Base-by-base conservation (phyloP, 2,113 vertebrate genomes). In the Opisthocomus hoazin region DNA sequence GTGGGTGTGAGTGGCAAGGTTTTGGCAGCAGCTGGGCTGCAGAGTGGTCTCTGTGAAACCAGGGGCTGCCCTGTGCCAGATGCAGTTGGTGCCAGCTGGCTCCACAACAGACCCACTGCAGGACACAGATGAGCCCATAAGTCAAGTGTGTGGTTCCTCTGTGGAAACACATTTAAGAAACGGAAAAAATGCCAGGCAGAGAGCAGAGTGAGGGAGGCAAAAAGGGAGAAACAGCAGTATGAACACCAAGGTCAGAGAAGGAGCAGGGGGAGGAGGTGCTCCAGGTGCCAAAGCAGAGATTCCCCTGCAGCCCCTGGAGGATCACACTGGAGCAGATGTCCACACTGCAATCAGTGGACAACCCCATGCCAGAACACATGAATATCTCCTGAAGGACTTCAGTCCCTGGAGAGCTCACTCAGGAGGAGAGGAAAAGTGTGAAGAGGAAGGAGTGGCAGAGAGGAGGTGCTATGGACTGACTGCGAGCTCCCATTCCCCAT, bases 231-330 rank as follows among this genome's bases (percentile, higher is more conserved):
- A 74, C 3, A 43, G 5, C 4, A 65, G 4, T 61, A 37, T 3
- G 14, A 70, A 50, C 16, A 3, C 19, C 20, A n/a, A 41, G 16
- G 19, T 84, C 82, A 66, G 32, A 61, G n/a, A 39, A 84, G 8
- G 6, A 89, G 3, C 6, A n/a, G 32, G n/a, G 16, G 5, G 12
- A 58, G 11, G 11, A 27, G 9, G 4, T 81, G 11, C 2, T 68
- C 9, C 26, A n/a, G 30, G 22, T 22, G 21, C 9, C 36, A 58
- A 21, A 90, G 22, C 23, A 71, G 29, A 57, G 6, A 48, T n/a
- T 46, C 2, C 3, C 5, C 15, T 4, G 0, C 29, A 60, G n/a
- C 8, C 5, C 2, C 0, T 13, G 17, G 1, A 30, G 6, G 11
- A 57, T 14, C 7, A 19, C 2, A 2, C 6, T 57, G 34, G 27